These are phyloP conservation scores for Ichneumoninae sp. DNA, from an alignment of 2,888 invertebrate species.

Conservation along the genomic window DNA sequence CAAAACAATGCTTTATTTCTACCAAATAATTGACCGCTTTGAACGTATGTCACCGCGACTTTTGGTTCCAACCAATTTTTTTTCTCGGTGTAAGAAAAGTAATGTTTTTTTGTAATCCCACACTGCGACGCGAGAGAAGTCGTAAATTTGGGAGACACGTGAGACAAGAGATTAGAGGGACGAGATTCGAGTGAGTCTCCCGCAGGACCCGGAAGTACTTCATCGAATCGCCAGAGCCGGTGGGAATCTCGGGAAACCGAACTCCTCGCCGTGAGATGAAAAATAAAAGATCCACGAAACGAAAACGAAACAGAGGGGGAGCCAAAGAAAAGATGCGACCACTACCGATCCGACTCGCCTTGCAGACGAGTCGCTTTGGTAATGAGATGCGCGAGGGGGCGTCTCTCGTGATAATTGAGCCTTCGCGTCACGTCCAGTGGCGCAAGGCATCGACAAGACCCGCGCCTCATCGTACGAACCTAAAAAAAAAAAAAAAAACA, in stretches of 20 bases:
- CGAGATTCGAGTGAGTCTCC: constrained; percentile 6
- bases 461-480: constrained; percentile 42
- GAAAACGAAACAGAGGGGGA: constrained; percentile 62
- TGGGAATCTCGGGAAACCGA: constrained; percentile 25
- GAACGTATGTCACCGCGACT: too few species aligned
- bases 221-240: constrained; percentile 23
- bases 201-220: constrained; percentile 55
- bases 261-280: constrained; percentile 39
- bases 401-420: constrained; percentile 69
- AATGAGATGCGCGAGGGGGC: constrained; percentile 77
- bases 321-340: constrained; percentile 40
- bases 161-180: constrained; percentile 13
- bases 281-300: constrained; percentile 39
- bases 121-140: background rate
- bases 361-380: constrained; percentile 58
- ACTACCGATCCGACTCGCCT: constrained; percentile 30
- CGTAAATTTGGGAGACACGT: constrained; percentile 7
- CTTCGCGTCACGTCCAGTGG: constrained; percentile 77
- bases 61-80: too few species aligned
- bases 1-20: too few species aligned
- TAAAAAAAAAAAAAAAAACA: constrained; percentile 13
- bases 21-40: too few species aligned
- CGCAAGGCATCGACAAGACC: constrained; percentile 51
- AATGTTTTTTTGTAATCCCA: background rate
- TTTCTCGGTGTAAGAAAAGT: background rate